These are phyloP conservation scores for Empidonax traillii DNA, from an alignment of 2,113 vertebrate genomes.

Conservation along the genomic window DNA sequence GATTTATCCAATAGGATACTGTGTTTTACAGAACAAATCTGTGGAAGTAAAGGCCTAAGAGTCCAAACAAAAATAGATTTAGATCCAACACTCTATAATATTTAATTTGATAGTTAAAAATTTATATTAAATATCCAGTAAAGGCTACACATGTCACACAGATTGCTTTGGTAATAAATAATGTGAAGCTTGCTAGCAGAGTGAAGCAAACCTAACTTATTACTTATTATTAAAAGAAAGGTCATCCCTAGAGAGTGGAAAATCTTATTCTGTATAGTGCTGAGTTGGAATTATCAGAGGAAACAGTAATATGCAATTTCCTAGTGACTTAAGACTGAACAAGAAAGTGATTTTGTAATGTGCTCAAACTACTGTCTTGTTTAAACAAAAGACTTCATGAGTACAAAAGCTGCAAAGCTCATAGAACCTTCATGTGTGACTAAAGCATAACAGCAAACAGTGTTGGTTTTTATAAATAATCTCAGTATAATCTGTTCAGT, in stretches of 20 bases:
- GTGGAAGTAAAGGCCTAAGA: rapidly evolving
- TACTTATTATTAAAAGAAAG: not conserved
- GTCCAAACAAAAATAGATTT: rapidly evolving
- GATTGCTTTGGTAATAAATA: not conserved
- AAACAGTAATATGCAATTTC: not conserved
- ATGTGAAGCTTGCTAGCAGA: not conserved
- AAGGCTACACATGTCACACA: not conserved
- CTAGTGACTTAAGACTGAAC: not conserved
- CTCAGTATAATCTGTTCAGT: not conserved
- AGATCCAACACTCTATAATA: not conserved
- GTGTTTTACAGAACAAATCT: not conserved
- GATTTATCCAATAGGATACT: not conserved
- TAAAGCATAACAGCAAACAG: not conserved
- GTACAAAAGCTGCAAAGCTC: not conserved
- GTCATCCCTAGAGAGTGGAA: not conserved
- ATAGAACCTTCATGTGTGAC: not conserved
- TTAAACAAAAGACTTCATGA: not conserved
- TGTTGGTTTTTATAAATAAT: not conserved
- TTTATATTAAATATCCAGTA: not conserved
- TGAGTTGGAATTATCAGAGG: not conserved
- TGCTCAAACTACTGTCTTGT: not conserved
- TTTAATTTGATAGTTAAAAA: not conserved
- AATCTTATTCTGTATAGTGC: not conserved
- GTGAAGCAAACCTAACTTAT: not conserved
- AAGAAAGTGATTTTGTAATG: not conserved